These are phyloP conservation scores for Pammene aurita DNA, from an alignment of 2,888 invertebrate genomes.

Conservation along the genomic window DNA sequence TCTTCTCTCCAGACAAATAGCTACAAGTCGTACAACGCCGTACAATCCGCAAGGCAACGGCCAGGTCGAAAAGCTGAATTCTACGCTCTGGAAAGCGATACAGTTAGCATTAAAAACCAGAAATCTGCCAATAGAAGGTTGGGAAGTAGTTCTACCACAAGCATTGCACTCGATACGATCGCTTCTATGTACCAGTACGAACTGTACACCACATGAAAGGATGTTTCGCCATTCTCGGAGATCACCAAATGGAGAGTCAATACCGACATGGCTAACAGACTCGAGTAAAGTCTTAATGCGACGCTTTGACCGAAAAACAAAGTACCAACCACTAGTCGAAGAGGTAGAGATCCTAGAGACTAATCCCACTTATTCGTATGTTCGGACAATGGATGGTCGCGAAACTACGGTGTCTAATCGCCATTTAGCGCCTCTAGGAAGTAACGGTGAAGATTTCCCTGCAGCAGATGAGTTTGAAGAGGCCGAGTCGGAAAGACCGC, in stretches of 20 bases:
- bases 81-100: constrained; percentile 15
- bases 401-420: constrained; percentile 5
- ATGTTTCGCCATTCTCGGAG: constrained; percentile 12
- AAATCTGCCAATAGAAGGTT: constrained; percentile 6
- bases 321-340: constrained; percentile 17
- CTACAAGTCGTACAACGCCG: constrained; percentile 34
- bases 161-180: constrained; percentile 8
- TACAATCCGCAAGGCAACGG: constrained; percentile 42
- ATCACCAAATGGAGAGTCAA: background rate
- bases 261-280: constrained; percentile 6
- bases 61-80: constrained; percentile 28
- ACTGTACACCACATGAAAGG: constrained; percentile 18
- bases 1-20: constrained; percentile 15
- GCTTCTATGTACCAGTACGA: constrained; percentile 15
- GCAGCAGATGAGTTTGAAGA: background rate
- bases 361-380: constrained; percentile 5
- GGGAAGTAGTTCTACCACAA: background rate
- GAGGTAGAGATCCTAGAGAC: constrained; percentile 15
- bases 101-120: background rate
- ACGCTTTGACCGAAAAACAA: background rate
- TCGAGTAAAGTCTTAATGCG: background rate
- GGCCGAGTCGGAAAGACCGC: background rate
- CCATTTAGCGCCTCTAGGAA: background rate
- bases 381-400: constrained; percentile 1
- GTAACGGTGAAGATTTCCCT: background rate